Base-by-base conservation (phyloP, 1,140 invertebrate species). In the Euura saliciscinereae region DNA sequence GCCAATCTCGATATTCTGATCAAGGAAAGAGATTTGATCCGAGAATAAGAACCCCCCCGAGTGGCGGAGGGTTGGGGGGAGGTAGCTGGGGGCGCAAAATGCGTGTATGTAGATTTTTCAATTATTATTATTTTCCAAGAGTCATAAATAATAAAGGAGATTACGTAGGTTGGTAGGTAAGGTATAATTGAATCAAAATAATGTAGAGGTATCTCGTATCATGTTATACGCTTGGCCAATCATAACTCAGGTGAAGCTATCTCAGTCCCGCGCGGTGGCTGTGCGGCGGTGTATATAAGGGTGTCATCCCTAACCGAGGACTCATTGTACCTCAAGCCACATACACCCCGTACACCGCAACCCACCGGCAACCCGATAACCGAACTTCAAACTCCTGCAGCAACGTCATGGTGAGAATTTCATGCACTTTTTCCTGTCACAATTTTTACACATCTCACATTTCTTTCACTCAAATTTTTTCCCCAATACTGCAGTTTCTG, bases 171-270 rank as follows among this genome's bases (percentile, higher is more conserved):
- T 68, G 81, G 74, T 79, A 75, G 78, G 67, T 74, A 71, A 67
- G 75, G 72, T 79, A 78, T 85, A 85, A 85, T 85, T 84, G 83
- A 82, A 83, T 84, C 76, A 84, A 83, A 84, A 84, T 84, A 83
- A 85, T 82, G 80, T 82, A 75, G 76, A 80, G 81, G 81, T 84
- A 82, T 28, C 28, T 28, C 28, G 28, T 28, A 28, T 84, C 82
- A 78, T 81, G 79, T 83, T 83, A 76, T 83, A 77, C 74, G 75
- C 76, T 73, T 76, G 79, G 72, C 80, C 81, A 84, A 86, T 83
- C 82, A 85, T 85, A 84, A 85, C 73, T 84, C 82, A 85, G 82
- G 79, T 82, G 79, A 78, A 72, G 78, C 73, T 78, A 74, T 82
- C 74, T 4, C 28, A 28, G 66, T 44, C 66, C 66, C 13, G 74